A percentile compares a stretch with the other conserved stretches of the same genome.
These are phyloP conservation scores for Apis florea DNA, from an alignment of 1,140 invertebrate species.

Conservation along the genomic window DNA sequence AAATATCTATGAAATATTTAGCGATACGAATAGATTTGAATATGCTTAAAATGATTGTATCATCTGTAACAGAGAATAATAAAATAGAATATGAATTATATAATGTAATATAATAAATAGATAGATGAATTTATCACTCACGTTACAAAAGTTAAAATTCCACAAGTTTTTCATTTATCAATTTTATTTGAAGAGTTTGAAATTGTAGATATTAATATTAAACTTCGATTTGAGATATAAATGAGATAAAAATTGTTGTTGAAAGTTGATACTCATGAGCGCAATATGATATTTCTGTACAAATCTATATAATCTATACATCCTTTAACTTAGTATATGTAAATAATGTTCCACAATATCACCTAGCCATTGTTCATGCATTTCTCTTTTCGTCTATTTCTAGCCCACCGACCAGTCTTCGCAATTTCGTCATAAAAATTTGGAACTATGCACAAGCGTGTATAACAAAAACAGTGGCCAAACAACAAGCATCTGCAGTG, in stretches of 20 bases:
- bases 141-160: conserved; percentile 64
- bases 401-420: no score
- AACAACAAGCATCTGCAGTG: no score
- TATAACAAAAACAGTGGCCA: no score
- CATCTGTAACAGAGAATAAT: conserved; percentile 24
- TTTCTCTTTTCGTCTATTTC: no score
- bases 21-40: conserved; percentile 57
- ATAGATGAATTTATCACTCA: conserved; percentile 42
- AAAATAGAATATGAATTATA: not conserved
- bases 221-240: conserved; percentile 50
- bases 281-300: no score
- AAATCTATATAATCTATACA: not conserved
- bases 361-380: not conserved
- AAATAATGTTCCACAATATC: conserved; percentile 68
- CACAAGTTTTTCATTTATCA: conserved; percentile 65
- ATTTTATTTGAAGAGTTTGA: conserved; percentile 58
- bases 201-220: conserved; percentile 62
- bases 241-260: conserved; percentile 60
- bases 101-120: not conserved
- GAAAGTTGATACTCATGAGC: conserved; percentile 6
- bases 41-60: conserved; percentile 52
- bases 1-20: conserved; percentile 3
- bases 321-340: conserved; percentile 53
- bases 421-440: no score
- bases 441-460: no score